Base-by-base conservation (phyloP, 2,888 invertebrate genomes). In the Leucozona laternaria region DNA sequence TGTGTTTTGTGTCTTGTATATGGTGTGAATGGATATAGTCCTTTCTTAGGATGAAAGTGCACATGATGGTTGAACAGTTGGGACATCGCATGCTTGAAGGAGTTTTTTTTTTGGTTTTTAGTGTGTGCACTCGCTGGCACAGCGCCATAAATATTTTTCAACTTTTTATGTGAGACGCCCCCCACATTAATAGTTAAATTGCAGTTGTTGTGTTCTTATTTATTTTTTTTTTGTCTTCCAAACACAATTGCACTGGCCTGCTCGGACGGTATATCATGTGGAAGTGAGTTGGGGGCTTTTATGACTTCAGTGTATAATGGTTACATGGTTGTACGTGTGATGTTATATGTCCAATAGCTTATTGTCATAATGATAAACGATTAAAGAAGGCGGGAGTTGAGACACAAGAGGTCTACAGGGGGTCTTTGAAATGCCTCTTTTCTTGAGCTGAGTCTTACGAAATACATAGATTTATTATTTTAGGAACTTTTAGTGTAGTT, bases 351-450 rank as follows among this genome's bases (percentile, higher is more conserved):
- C 72, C 77, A 70, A 77, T 73, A 66, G 77, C 81, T 81, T 78
- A 81, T 85, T 81, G 85, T 85, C 81, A 50, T 73, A 70, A 78
- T 85, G 85, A 85, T 85, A 73, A 81, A 85, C 78, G 81, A 81
- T n/a, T 68, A 20, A 53, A 43, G 31, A 48, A 73, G 58, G 76
- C 70, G 72, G 72, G 53, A 72, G 84, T 57, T 48, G 0, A 34
- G 5, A 48, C 66, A 66, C 31, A 48, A 34, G 7, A 48, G 13
- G 4, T 66, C 66, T 10, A 4, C 48, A 66, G 48, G 66, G 31
- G 66, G 48, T 48, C 66, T 48, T 15, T 25, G 11, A 13, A 20
- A 37, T 37, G 58, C 0, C 4, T 55, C 28, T 57, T 57, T 2
- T 17, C 8, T 34, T 57, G 0, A 17, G 17, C 55, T 31, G 28